phyloP scores from a whole-genome alignment of 2,113 vertebrate genomes.

The Plestiodon gilberti region DNA sequence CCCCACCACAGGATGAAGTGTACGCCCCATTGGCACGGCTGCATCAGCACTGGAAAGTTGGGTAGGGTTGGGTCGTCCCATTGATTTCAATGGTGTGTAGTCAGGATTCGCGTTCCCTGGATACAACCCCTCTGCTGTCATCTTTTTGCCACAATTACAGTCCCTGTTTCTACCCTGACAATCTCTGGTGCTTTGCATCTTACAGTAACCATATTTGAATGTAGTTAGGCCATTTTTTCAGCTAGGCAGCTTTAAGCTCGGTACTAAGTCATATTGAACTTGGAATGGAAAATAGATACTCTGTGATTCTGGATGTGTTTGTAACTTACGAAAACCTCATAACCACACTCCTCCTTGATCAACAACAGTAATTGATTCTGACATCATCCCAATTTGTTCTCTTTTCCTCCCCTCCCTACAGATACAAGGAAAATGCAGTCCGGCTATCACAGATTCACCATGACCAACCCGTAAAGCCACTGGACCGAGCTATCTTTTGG shows the following conservation, averaged over 20 bases:
- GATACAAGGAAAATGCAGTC: conserved; percentile 87
- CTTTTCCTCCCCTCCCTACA: conserved; percentile 22
- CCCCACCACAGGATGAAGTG: too few species aligned
- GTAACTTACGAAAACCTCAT: neutral
- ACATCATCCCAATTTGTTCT: neutral
- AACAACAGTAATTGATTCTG: neutral
- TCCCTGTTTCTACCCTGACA: neutral
- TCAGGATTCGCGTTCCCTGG: too few species aligned
- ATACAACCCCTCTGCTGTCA: too few species aligned
- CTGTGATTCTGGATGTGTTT: neutral
- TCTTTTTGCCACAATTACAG: neutral
- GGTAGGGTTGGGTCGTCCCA: too few species aligned
- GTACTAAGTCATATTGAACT: neutral
- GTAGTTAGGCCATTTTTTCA: neutral
- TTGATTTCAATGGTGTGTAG: too few species aligned
- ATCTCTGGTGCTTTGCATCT: neutral
- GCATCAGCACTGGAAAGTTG: too few species aligned
- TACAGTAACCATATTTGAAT: neutral
- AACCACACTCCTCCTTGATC: neutral
- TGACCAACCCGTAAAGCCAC: conserved; percentile 82
- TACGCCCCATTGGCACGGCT: too few species aligned
- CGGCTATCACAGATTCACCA: conserved; percentile 86
- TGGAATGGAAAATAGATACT: neutral
- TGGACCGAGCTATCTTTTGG: conserved; percentile 90
- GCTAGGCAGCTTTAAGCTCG: neutral